Percentiles rank a stretch among this genome's conserved stretches.
Evolutionary conservation across 2,888 invertebrate genomes (phyloP).

Genomic region (Ditylenchus weischeri): DNA sequence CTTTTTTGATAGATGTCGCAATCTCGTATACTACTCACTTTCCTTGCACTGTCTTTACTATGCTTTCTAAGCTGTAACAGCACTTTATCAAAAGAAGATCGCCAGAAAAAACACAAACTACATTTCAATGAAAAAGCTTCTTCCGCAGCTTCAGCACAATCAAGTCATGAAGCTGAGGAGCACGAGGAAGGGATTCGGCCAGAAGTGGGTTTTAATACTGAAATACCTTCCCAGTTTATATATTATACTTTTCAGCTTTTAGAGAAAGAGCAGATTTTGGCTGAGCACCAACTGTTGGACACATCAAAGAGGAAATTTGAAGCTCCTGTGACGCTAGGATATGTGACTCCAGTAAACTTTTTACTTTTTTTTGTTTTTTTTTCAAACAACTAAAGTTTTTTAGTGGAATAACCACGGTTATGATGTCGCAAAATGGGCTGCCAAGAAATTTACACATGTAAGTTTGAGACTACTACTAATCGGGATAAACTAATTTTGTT

Average conservation of each 20-base stretch:
- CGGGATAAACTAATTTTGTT: too few relatives aligned
- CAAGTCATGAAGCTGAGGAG: too few relatives aligned
- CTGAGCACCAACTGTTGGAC: conserved; percentile 19
- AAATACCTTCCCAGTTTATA: too few relatives aligned
- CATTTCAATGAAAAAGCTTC: too few relatives aligned
- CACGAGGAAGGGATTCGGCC: too few relatives aligned
- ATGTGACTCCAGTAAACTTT: conserved; percentile 39
- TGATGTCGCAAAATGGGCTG: conserved; percentile 83
- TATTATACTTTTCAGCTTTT: too few relatives aligned
- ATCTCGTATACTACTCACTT: background rate
- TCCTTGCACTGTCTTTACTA: background rate
- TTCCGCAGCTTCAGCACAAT: too few relatives aligned
- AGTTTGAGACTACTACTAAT: too few relatives aligned
- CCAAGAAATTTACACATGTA: conserved; percentile 78
- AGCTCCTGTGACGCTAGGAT: conserved; percentile 27
- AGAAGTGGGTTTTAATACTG: too few relatives aligned
- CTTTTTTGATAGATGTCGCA: too few relatives aligned
- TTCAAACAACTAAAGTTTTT: conserved; percentile 48
- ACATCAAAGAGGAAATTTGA: conserved; percentile 23
- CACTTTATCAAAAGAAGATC: background rate
- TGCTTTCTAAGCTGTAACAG: background rate
- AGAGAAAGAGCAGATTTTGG: conserved; percentile 21
- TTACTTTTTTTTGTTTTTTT: background rate
- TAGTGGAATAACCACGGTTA: conserved; percentile 94
- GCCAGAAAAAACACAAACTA: background rate